Base-by-base conservation (phyloP, 2,797 vertebrate genomes). In the Thunnus albacares region DNA sequence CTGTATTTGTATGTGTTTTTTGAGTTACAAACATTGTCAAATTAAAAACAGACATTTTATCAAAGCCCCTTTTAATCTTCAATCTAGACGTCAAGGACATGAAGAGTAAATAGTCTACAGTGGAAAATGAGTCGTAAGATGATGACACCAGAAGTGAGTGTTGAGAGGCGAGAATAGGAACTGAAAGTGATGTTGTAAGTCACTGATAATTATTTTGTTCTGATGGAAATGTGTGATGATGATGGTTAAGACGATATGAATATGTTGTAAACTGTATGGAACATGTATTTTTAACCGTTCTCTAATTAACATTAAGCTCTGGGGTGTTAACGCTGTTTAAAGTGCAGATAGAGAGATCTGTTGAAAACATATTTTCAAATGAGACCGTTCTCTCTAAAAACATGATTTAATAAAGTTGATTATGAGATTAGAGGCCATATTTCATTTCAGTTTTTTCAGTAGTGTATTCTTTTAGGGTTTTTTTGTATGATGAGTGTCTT, bases 391-490 rank as follows among this genome's bases (percentile, higher is more conserved):
- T 76, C 14, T 49, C 14, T 24, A 55, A 66, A 49, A 47, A 71
- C 24, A 14, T 28, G 26, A 59, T 45, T 76, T 56, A 84, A 88
- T 88, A 81, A 88, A 87, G 61, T 18, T 69, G 47, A 75, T 78
- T 51, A 14, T 53, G 26, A 72, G 1, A 59, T 75, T 56, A n/a
- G 45, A 75, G 6, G 24, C 3, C 14, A 13, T 6, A 14, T 67
- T 51, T 62, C n/a, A 1, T 53, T 38, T 26, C 1, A 13, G 43
- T 2, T 64, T 7, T 41, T 24, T 17, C 17, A 49, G 28, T 33
- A 33, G 30, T 33, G 30, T 33, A 12, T 38, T 35, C 8, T 9
- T 35, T 35, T 35, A 35, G 2, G 9, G 10, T 35, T 35, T 35
- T 35, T 35, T 35, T 6, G 33, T 11, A 11, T 38, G 10, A 3